These are phyloP conservation scores for Uropetala carovei DNA, from an alignment of 2,888 invertebrate species.

Conservation along the genomic window DNA sequence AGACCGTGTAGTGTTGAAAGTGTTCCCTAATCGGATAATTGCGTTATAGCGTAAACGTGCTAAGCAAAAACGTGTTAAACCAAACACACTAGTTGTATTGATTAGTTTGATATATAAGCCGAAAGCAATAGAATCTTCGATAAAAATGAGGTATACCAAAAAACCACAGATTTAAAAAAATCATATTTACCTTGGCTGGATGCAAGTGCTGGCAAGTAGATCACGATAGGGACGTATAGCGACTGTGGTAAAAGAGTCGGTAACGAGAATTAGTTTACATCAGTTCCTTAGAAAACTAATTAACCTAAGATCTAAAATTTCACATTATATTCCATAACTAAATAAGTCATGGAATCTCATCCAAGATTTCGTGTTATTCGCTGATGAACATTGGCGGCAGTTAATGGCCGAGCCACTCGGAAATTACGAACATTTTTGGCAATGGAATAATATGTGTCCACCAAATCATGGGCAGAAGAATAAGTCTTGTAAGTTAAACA, in stretches of 20 bases:
- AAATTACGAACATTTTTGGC: not conserved
- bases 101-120: not conserved
- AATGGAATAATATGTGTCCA: not conserved
- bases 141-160: not conserved
- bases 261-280: not conserved
- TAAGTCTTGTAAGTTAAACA: not conserved
- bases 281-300: not conserved
- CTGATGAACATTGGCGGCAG: not conserved
- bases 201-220: conserved; percentile 88
- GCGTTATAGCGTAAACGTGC: too few relatives aligned
- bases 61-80: too few relatives aligned
- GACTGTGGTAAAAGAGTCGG: conserved; percentile 74
- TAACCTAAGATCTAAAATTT: not conserved
- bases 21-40: too few relatives aligned
- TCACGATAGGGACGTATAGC: conserved; percentile 88
- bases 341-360: not conserved
- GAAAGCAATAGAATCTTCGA: conserved; percentile 11
- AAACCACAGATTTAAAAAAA: not conserved
- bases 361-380: not conserved
- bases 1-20: too few relatives aligned
- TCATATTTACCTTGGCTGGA: conserved; percentile 43
- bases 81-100: not conserved
- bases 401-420: not conserved
- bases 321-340: not conserved
- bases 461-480: not conserved